Evolutionary conservation across 2,113 vertebrate species (phyloP), one percentile per base, ranked within the genome.

Genomic region (Callipepla squamata): DNA sequence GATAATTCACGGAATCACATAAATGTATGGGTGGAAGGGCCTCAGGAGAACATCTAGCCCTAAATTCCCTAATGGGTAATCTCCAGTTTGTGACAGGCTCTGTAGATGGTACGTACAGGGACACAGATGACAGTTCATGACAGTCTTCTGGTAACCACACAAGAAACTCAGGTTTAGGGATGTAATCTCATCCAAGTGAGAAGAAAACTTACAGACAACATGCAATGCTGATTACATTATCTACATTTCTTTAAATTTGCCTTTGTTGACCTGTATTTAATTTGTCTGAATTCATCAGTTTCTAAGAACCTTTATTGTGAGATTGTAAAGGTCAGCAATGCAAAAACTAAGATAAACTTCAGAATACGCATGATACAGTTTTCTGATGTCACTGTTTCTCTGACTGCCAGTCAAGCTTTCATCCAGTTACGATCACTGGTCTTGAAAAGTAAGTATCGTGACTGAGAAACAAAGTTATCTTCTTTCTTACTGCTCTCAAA

Each of bases 301-400:
- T 78, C 34, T 34, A 21, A 16, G 11, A 44, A 17, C 40, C 38
- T 78, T 78, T 55, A 13, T 14, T 32, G 50, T 34, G 42, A 38
- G 0, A 1, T 12, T 67, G 21, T 53, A 10, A 30, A 18, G 18
- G 23, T 40, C 22, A 5, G 12, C 38, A 21, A 68, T 28, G 10
- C 10, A 13, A 47, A 55, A 82, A 36, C 32, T 44, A 36, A 77
- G 55, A 11, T 9, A 70, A 13, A 7, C 51, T 74, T 82, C 14
- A 68, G 38, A 67, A 42, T 7, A 13, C 0, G 0, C 23, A n/a
- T 36, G 45, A 40, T 28, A 6, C 12, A 55, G 6, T 9, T 72
- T 58, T 51, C 5, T 66, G 25, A 45, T 12, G 40, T 55, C 42
- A 9, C 15, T 34, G 7, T 22, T 63, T 65, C 40, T 36, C 4